phyloP scores from a whole-genome alignment of 2,888 invertebrate species.

The Thecophora atra region DNA sequence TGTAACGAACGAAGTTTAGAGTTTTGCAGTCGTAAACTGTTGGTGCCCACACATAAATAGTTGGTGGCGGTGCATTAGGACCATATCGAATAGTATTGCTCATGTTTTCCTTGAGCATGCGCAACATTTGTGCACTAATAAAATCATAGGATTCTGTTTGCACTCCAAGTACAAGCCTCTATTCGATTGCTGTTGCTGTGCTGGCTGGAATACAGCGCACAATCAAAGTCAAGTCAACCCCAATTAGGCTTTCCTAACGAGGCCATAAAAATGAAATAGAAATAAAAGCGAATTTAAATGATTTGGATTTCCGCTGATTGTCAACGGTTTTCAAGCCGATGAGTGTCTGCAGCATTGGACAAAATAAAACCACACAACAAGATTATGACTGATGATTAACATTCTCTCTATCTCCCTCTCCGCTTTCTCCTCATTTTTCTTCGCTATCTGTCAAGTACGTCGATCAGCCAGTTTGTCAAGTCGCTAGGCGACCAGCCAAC shows the following conservation, averaged over 20 bases:
- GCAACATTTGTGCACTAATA: neutral
- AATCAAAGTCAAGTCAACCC: conserved; percentile 23
- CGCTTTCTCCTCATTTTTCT: too few relatives aligned
- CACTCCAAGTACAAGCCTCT: too few relatives aligned
- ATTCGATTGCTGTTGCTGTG: neutral
- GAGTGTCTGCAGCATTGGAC: neutral
- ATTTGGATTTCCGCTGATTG: conserved; percentile 33
- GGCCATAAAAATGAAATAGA: conserved; percentile 24
- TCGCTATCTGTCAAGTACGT: neutral
- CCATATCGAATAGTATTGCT: neutral
- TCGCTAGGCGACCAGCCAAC: neutral
- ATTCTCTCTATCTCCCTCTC: too few relatives aligned
- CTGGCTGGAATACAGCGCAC: neutral
- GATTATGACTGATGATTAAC: conserved; percentile 13
- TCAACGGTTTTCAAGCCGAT: conserved; percentile 4
- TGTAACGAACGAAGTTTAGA: too few relatives aligned
- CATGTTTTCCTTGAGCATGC: neutral
- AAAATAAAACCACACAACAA: neutral
- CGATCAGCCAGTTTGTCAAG: neutral
- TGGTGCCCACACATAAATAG: too few relatives aligned
- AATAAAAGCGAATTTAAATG: conserved; percentile 28
- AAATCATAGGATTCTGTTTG: neutral
- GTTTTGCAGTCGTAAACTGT: too few relatives aligned
- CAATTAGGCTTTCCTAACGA: conserved; percentile 29
- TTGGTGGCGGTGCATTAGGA: too few relatives aligned